Evolutionary conservation across 1,140 invertebrate species (phyloP), one percentile per base, ranked within the genome.

Genomic region (Goniozus legneri): DNA sequence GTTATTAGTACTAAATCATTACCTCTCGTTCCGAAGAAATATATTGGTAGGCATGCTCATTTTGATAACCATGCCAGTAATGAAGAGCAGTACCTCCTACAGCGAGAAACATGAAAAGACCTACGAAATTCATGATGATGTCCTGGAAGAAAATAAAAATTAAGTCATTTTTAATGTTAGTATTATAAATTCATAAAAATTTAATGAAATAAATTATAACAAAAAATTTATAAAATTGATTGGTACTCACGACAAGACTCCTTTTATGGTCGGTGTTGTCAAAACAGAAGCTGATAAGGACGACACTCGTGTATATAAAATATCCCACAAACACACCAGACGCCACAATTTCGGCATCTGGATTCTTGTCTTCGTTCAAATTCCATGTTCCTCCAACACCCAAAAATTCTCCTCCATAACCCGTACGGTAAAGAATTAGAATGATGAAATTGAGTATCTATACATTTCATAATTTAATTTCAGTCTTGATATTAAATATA

Each of bases 371-470:
- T 69, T 91, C 89, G 59, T 89, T 87, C n/a, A 91, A 71, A 70
- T 92, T 91, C 88, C 89, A 91, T 7, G 87, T 89, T 21, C 88
- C 89, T 30, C 89, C 88, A 13, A 91, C 86, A 19, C 89, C 89
- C 31, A 92, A 75, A 65, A 92, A 91, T 57, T 84, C 81, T 2
- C 88, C 88, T 34, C 83, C 79, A 65, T 85, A 85, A n/a, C 89
- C 89, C 31, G 84, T 86, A 52, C 89, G 82, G 69, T 92, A 92
- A 1, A 92, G 73, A 33, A 91, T 83, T 19, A 91, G 62, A 43
- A 91, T 84, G 10, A 91, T 85, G 40, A 92, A 74, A 67, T 91
- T 91, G 33, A 92, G 56, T 8, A 91, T 76, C 89, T 91, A 69
- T 38, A 80, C 79, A 57, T n/a, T n/a, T n/a, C n/a, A n/a, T n/a